Evolutionary conservation across 2,797 vertebrate genomes (phyloP), one percentile per base, ranked within the genome.

Genomic region (Yasuhikotakia modesta): DNA sequence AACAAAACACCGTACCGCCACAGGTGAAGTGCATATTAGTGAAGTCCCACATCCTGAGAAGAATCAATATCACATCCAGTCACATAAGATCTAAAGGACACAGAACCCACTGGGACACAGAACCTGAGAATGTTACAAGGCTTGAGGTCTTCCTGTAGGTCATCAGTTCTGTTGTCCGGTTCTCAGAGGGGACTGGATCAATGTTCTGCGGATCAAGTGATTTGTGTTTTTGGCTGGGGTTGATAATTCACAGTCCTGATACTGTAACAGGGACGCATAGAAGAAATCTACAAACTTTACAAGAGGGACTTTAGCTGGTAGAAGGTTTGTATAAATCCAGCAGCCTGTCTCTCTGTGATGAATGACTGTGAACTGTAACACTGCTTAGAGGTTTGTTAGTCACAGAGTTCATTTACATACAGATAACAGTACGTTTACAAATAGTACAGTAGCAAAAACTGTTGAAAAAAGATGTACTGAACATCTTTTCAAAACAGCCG

Each of bases 21-120:
- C 6, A 57, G 73, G 52, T 76, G 60, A 79, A 61, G 39, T 39
- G 50, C 76, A 73, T 46, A 72, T 69, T 78, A 73, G 50, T 73
- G 58, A 81, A 55, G 70, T n/a, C n/a, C n/a, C n/a, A 43, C 12
- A 68, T 69, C 30, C 61, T 73, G 22, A 19, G 70, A 64, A 12
- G n/a, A 73, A 58, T 81, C 72, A 39, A 73, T 79, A 58, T 30
- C 10, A 53, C 60, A 50, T 39, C 30, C 5, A 11, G 30, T 55
- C 73, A 67, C 13, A 45, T 67, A 35, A 46, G 48, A 67, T 76
- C 73, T 76, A 67, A 67, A 76, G 63, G 63, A 75, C 73, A 66
- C 32, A 0, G 35, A 2, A 57, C 52, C 74, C 57, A 35, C 14
- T 1, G 67, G 65, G 58, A 53, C 21, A 22, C 19, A 3, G 3